Percentiles rank a stretch among this genome's conserved stretches.
These are phyloP conservation scores for Embiotoca jacksoni DNA, from an alignment of 2,113 vertebrate genomes.

Conservation along the genomic window DNA sequence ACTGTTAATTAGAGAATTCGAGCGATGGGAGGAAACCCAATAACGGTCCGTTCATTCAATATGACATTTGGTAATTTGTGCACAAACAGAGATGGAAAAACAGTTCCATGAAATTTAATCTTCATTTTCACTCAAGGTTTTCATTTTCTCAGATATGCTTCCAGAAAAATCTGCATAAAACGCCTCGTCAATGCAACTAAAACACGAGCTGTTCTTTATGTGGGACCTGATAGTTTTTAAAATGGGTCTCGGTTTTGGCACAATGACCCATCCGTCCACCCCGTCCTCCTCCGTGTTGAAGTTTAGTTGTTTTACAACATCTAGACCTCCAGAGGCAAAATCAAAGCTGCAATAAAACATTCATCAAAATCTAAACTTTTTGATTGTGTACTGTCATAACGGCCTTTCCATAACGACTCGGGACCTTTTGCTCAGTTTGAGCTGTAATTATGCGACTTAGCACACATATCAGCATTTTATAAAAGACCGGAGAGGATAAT, in stretches of 20 bases:
- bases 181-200: no score
- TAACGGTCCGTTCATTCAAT: neutral
- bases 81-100: neutral
- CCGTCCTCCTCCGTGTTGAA: no score
- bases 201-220: no score
- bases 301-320: no score
- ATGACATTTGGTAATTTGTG: neutral
- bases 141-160: no score
- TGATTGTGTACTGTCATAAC: neutral
- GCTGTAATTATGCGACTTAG: conserved; percentile 24
- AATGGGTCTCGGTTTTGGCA: no score
- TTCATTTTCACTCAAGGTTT: no score
- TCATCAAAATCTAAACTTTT: neutral
- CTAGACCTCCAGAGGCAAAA: neutral
- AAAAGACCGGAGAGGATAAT: conserved; percentile 32
- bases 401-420: neutral
- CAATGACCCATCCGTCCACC: neutral
- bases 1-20: conserved; percentile 7
- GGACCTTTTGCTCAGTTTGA: neutral
- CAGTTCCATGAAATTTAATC: neutral
- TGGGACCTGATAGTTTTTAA: no score
- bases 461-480: conserved; percentile 11
- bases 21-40: neutral
- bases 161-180: no score
- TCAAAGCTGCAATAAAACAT: neutral